Conservation (phyloP, 2,797 vertebrate genomes). For the Myotis myotis region DNA sequence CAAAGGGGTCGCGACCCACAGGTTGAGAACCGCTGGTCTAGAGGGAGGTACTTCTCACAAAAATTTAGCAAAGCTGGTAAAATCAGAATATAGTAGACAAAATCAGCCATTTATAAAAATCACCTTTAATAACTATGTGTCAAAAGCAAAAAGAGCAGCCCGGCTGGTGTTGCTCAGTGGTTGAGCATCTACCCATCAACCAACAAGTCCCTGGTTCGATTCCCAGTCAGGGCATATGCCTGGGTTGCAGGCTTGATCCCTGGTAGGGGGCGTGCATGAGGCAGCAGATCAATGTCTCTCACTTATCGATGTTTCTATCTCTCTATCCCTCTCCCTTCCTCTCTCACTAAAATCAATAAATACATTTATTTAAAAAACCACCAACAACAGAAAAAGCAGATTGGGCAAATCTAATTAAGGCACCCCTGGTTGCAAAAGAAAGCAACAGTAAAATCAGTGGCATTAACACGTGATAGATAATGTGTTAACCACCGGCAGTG, state of each 20-base stretch:
- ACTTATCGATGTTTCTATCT: no score
- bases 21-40: neutral
- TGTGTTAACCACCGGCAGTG: neutral
- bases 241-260: no score
- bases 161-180: neutral
- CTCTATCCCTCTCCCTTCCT: no score
- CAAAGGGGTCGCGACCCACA: no score
- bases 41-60: neutral
- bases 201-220: no score
- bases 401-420: neutral
- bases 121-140: neutral
- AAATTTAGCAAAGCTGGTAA: conserved; percentile 24
- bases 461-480: neutral
- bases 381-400: neutral
- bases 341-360: no score
- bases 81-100: neutral
- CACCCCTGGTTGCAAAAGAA: neutral
- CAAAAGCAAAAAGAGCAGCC: neutral
- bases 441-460: neutral
- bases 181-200: neutral
- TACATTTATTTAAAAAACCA: no score
- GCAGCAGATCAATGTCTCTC: no score
- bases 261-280: no score
- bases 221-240: no score
- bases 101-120: conserved; percentile 22